Percentiles rank a stretch among this genome's conserved stretches.
Conservation (phyloP, 2,888 invertebrate genomes). For the Ennomos erosarius region DNA sequence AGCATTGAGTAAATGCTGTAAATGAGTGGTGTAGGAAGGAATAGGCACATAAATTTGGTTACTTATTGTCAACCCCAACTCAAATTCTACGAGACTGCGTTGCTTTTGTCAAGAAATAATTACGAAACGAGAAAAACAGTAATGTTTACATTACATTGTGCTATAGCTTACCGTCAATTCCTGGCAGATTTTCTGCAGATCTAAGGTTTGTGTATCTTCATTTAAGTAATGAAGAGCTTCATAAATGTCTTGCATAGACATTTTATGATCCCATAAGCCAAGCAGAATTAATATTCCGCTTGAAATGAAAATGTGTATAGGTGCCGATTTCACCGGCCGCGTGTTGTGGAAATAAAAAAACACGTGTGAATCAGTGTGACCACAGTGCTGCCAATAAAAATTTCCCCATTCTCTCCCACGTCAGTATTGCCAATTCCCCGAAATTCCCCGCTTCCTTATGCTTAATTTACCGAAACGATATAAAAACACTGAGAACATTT, state of each 20-base stretch:
- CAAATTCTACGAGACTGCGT: too few relatives aligned
- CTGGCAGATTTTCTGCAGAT: constrained; percentile 59
- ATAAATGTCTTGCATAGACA: constrained; percentile 48
- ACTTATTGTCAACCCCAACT: too few relatives aligned
- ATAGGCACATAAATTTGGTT: too few relatives aligned
- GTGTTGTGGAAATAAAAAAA: constrained; percentile 39
- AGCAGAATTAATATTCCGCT: constrained; percentile 6
- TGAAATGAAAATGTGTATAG: too few relatives aligned
- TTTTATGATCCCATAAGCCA: constrained; percentile 43
- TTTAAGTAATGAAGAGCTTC: constrained; percentile 52
- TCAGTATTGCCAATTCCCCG: too few relatives aligned
- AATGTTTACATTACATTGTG: constrained; percentile 28
- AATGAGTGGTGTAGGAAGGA: too few relatives aligned
- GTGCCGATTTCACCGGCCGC: constrained; percentile 41
- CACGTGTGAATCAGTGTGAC: constrained; percentile 45
- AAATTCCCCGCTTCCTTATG: too few relatives aligned
- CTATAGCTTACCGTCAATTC: constrained; percentile 64
- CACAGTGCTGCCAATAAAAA: too few relatives aligned
- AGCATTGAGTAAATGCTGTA: too few relatives aligned
- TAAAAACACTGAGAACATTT: too few relatives aligned
- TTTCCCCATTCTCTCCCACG: too few relatives aligned
- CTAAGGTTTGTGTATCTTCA: constrained; percentile 53
- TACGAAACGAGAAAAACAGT: neutral
- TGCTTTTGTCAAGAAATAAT: neutral
- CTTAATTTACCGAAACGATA: too few relatives aligned